phyloP scores from a whole-genome alignment of 1,140 invertebrate species.

The Camponotus vicinus region DNA sequence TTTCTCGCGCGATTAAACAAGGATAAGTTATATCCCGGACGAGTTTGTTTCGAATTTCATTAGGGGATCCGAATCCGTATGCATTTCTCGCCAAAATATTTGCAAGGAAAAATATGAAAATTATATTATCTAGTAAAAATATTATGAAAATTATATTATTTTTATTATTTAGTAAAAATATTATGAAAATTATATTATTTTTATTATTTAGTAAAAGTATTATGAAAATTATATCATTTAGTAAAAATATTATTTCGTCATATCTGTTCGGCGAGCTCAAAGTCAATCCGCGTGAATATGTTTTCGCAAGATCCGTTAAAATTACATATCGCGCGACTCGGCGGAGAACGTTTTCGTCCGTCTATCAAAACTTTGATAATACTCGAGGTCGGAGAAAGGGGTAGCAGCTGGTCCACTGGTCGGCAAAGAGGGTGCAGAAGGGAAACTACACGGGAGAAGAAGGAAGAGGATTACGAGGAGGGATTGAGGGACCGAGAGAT shows the following conservation, averaged over 20 bases:
- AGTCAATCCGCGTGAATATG: background rate
- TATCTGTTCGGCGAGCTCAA: background rate
- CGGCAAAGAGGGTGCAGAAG: constrained; percentile 23
- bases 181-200: too few relatives aligned
- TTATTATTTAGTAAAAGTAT: too few relatives aligned
- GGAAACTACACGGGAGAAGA: background rate
- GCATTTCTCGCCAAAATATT: constrained; percentile 18
- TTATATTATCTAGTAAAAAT: background rate
- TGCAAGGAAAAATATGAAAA: background rate
- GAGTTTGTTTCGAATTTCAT: constrained; percentile 17
- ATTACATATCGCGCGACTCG: background rate
- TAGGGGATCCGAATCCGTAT: background rate
- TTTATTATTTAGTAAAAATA: too few relatives aligned
- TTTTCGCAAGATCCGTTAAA: constrained; percentile 19
- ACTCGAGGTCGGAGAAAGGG: background rate
- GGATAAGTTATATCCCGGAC: background rate
- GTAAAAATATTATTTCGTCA: constrained; percentile 29
- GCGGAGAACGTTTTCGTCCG: background rate
- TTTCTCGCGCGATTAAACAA: constrained; percentile 35
- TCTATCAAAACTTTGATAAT: constrained; percentile 50
- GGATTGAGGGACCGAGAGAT: constrained; percentile 39
- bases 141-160: too few relatives aligned
- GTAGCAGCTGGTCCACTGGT: background rate
- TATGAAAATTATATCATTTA: too few relatives aligned
- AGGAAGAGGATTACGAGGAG: background rate